Conservation (phyloP, 1,140 invertebrate species). For the Liolophura sinensis region DNA sequence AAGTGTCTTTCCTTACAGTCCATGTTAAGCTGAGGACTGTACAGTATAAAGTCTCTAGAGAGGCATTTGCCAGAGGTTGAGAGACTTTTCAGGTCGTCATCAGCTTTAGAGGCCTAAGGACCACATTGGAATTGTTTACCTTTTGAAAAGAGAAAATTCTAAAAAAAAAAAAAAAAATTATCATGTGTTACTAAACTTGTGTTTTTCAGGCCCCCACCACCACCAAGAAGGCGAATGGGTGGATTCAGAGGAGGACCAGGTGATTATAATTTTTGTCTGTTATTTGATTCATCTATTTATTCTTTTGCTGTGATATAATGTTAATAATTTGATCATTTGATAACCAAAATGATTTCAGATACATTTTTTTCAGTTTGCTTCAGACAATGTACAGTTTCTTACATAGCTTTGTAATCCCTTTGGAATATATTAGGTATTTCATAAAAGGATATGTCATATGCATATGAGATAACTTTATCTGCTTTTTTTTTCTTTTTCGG, state of each 20-base stretch:
- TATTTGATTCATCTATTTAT: not conserved
- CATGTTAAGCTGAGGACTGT: no score
- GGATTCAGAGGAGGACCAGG: slow-evolving; percentile 38
- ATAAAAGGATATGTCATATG: not conserved
- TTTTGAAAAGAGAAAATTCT: not conserved
- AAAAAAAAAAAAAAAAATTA: slow-evolving; percentile 1
- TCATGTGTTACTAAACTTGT: not conserved
- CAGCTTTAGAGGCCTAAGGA: no score
- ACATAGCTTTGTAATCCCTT: no score
- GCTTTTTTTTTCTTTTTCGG: slow-evolving; percentile 14
- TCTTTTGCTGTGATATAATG: not conserved
- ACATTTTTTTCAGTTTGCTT: slow-evolving; percentile 1
- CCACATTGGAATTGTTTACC: no score
- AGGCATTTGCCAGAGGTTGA: no score
- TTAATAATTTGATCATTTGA: not conserved
- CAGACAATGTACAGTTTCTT: not conserved
- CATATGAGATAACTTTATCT: slow-evolving; percentile 1
- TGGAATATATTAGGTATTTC: not conserved
- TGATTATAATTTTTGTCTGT: slow-evolving; percentile 18
- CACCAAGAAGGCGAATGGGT: slow-evolving; percentile 38
- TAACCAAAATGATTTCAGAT: not conserved
- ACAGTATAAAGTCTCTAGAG: no score
- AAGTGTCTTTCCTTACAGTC: no score
- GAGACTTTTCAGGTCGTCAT: no score
- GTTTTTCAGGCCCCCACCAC: slow-evolving; percentile 21